Evolutionary conservation across 2,113 vertebrate species (phyloP).

Genomic region (Chaetops frenatus): DNA sequence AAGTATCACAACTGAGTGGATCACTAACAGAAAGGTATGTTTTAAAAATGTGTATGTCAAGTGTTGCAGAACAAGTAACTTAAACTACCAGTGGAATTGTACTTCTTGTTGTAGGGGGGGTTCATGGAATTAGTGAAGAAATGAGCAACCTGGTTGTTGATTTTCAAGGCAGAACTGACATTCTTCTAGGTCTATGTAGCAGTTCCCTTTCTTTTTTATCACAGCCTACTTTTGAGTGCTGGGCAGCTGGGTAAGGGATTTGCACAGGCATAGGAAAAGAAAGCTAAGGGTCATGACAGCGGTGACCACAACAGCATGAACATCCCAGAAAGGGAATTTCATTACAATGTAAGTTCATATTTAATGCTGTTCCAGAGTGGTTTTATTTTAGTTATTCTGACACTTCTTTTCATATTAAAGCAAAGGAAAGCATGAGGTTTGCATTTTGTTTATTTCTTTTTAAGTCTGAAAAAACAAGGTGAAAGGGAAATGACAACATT

Average conservation of each 20-base stretch:
- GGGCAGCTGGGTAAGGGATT: background rate
- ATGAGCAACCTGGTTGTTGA: background rate
- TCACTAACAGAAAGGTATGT: background rate
- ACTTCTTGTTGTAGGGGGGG: background rate
- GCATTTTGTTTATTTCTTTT: background rate
- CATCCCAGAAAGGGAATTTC: background rate
- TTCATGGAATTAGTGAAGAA: background rate
- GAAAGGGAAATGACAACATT: constrained; percentile 4
- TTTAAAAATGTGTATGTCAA: background rate
- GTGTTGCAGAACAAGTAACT: background rate
- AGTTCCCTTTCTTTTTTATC: background rate
- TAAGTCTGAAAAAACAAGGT: background rate
- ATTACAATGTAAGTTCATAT: background rate
- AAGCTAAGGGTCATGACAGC: background rate
- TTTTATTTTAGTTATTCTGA: background rate
- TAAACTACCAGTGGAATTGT: background rate
- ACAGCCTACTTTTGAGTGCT: background rate
- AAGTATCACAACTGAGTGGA: background rate
- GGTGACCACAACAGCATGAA: background rate
- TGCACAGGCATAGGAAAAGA: background rate
- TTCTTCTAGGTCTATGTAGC: background rate
- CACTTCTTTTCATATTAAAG: background rate
- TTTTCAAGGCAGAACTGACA: background rate
- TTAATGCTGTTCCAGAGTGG: background rate
- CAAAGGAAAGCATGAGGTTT: background rate